phyloP scores from a whole-genome alignment of 2,113 vertebrate genomes.

The Vulpes lagopus region DNA sequence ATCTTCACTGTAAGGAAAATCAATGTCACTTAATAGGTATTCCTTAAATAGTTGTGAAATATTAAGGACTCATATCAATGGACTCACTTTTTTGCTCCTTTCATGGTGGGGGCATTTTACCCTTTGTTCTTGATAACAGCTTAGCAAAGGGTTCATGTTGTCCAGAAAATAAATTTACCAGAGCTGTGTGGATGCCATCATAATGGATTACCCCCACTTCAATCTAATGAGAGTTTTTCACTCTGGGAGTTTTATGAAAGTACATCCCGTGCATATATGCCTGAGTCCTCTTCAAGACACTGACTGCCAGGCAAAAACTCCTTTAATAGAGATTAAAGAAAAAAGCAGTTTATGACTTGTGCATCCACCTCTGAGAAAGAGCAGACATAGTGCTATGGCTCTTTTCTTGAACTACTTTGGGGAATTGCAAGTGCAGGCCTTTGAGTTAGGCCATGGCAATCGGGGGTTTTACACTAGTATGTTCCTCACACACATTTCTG shows the following conservation, averaged over 20 bases:
- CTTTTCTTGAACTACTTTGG: neutral
- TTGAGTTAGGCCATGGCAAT: neutral
- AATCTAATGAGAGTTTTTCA: neutral
- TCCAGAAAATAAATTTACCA: slow-evolving; percentile 34
- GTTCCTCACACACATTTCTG: neutral
- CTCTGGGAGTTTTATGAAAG: neutral
- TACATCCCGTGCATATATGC: neutral
- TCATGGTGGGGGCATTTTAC: neutral
- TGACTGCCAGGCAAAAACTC: slow-evolving; percentile 19
- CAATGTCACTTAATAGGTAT: neutral
- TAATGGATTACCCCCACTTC: neutral
- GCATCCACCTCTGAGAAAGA: slow-evolving; percentile 27
- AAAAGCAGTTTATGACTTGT: slow-evolving; percentile 1
- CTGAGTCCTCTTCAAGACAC: neutral
- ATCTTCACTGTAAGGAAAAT: neutral
- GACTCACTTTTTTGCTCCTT: neutral
- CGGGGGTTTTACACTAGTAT: neutral
- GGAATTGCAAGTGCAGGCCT: neutral
- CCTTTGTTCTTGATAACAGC: neutral
- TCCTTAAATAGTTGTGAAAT: neutral
- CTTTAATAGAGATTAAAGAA: neutral
- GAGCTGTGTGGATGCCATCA: neutral
- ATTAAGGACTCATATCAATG: neutral
- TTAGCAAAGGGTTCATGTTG: slow-evolving; percentile 27
- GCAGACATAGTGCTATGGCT: neutral